A percentile compares a stretch with the other conserved stretches of the same genome.
These are phyloP conservation scores for Thunnus thynnus DNA, from an alignment of 2,113 vertebrate genomes.

Conservation along the genomic window DNA sequence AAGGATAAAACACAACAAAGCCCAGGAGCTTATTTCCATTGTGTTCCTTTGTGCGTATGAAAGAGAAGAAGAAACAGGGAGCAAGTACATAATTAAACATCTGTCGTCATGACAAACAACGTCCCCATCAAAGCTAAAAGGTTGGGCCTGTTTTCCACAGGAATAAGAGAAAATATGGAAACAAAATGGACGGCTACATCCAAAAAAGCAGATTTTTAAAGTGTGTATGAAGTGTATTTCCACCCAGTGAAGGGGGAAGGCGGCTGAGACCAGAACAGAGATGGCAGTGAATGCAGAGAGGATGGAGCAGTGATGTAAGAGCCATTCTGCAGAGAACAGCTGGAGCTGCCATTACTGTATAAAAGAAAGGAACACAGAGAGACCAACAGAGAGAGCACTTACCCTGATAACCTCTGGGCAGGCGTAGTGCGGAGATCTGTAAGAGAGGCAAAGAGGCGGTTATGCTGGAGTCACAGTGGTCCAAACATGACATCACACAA, in stretches of 20 bases:
- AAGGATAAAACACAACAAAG: no score
- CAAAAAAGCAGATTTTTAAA: neutral
- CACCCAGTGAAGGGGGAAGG: neutral
- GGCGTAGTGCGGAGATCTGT: slow-evolving; percentile 98
- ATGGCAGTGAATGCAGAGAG: neutral
- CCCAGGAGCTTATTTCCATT: no score
- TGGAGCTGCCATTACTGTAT: slow-evolving; percentile 39
- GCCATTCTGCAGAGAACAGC: slow-evolving; percentile 6
- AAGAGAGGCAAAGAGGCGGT: slow-evolving; percentile 46
- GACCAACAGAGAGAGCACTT: slow-evolving; percentile 78
- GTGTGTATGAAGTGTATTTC: neutral
- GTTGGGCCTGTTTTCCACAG: no score
- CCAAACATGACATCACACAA: slow-evolving; percentile 5
- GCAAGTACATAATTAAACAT: no score
- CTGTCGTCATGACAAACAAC: no score
- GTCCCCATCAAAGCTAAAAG: no score
- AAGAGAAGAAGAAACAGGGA: no score
- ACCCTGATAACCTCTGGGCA: slow-evolving; percentile 99
- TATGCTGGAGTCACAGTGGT: slow-evolving; percentile 13
- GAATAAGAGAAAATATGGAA: neutral
- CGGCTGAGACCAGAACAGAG: neutral
- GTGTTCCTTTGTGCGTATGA: no score
- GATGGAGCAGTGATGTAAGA: slow-evolving; percentile 47
- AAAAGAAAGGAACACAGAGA: slow-evolving; percentile 28
- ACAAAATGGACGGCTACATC: no score